Percentiles rank a stretch among this genome's conserved stretches.
Conservation (phyloP, 2,797 vertebrate genomes). For the Acomys russatus region DNA sequence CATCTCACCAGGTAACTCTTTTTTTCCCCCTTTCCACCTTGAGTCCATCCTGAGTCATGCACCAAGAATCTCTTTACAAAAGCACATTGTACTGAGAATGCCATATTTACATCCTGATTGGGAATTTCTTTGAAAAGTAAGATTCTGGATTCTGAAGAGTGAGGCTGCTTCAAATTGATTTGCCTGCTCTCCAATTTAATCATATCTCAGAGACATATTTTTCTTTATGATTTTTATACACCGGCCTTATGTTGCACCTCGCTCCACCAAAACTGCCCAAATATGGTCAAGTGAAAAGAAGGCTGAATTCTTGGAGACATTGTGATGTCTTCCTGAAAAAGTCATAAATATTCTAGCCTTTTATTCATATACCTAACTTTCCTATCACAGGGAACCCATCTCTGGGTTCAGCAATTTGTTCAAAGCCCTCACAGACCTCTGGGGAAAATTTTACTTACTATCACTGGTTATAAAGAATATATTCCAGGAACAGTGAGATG, state of each 20-base stretch:
- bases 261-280: not conserved
- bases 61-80: not conserved
- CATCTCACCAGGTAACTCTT: not conserved
- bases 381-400: not conserved
- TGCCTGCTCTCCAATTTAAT: not conserved
- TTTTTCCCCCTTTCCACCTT: not conserved
- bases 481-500: not conserved
- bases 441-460: not conserved
- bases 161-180: not conserved
- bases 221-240: not conserved
- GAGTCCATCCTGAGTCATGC: not conserved
- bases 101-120: not conserved
- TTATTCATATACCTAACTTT: not conserved
- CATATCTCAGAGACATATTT: not conserved
- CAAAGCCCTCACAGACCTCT: not conserved
- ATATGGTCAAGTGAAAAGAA: not conserved
- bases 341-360: not conserved
- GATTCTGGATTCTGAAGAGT: not conserved
- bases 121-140: not conserved
- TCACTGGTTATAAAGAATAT: not conserved
- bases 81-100: not conserved
- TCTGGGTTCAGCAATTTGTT: not conserved
- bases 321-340: not conserved
- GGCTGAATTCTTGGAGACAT: too few relatives aligned
- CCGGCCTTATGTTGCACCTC: not conserved